phyloP scores from a whole-genome alignment of 2,113 vertebrate species.

The Barbus barbus region DNA sequence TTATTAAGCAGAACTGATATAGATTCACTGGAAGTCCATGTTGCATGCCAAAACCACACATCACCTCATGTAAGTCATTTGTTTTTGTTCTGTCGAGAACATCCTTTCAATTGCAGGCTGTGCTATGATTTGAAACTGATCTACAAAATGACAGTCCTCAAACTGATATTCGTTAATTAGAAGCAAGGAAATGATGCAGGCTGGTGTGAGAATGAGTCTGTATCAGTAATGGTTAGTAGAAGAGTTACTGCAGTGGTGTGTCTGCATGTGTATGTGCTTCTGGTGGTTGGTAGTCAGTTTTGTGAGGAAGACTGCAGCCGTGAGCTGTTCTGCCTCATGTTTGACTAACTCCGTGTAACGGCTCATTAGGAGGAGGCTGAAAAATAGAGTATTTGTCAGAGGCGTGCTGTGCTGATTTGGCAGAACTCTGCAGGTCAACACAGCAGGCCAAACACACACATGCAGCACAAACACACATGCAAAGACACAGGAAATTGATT shows the following conservation, averaged over 20 bases:
- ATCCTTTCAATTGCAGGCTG: neutral
- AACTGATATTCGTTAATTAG: neutral
- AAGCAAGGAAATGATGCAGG: conserved; percentile 1
- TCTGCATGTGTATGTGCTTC: neutral
- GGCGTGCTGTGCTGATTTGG: conserved; percentile 3
- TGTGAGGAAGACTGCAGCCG: conserved; percentile 16
- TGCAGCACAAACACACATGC: neutral
- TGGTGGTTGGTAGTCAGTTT: neutral
- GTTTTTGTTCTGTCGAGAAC: neutral
- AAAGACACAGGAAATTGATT: neutral
- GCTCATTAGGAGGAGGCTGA: conserved; percentile 30
- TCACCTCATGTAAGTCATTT: conserved; percentile 1
- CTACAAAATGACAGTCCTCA: conserved; percentile 2
- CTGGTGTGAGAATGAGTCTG: neutral
- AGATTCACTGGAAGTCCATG: conserved; percentile 1
- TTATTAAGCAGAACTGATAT: neutral
- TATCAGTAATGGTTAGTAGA: conserved; percentile 12
- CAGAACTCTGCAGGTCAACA: conserved; percentile 34
- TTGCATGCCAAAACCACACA: neutral
- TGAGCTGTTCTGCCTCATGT: conserved; percentile 20
- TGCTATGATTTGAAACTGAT: neutral
- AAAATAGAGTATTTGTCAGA: conserved; percentile 20
- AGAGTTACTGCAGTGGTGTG: neutral
- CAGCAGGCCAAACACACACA: conserved; percentile 44
- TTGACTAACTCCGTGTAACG: conserved; percentile 8